Conservation (phyloP, 2,888 invertebrate species). For the Calliopum simillimum region DNA sequence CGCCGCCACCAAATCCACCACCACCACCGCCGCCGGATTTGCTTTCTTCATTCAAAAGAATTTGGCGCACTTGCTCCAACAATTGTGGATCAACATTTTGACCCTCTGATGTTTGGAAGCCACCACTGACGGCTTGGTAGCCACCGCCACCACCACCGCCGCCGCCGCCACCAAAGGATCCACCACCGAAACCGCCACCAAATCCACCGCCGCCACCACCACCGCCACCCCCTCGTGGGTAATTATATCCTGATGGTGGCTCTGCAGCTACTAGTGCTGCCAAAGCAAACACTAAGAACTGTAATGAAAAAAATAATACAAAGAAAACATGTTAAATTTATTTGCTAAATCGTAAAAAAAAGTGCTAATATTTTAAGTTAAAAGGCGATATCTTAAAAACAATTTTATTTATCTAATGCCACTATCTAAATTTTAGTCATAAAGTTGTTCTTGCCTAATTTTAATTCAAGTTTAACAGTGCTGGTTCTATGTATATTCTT, state of each 20-base stretch:
- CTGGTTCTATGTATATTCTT: no score
- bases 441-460: no score
- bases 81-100: constrained; percentile 84
- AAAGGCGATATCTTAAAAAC: no score
- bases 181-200: constrained; percentile 68
- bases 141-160: constrained; percentile 77
- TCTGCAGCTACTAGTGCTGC: constrained; percentile 81
- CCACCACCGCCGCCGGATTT: constrained; percentile 71
- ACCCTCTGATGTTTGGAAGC: constrained; percentile 85
- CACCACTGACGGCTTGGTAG: constrained; percentile 81
- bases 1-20: constrained; percentile 67
- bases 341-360: no score
- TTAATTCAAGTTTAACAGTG: no score
- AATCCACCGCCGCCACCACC: constrained; percentile 65
- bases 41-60: constrained; percentile 84
- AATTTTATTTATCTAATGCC: no score
- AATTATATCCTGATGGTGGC: constrained; percentile 81
- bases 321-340: no score
- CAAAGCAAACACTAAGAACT: constrained; percentile 87
- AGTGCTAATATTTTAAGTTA: no score
- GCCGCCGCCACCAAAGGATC: constrained; percentile 61
- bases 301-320: constrained; percentile 58
- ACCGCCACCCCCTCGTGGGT: constrained; percentile 76
- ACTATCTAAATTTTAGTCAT: no score
- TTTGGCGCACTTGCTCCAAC: constrained; percentile 86